Conservation (phyloP, 2,113 vertebrate species). For the Oncorhynchus nerka region DNA sequence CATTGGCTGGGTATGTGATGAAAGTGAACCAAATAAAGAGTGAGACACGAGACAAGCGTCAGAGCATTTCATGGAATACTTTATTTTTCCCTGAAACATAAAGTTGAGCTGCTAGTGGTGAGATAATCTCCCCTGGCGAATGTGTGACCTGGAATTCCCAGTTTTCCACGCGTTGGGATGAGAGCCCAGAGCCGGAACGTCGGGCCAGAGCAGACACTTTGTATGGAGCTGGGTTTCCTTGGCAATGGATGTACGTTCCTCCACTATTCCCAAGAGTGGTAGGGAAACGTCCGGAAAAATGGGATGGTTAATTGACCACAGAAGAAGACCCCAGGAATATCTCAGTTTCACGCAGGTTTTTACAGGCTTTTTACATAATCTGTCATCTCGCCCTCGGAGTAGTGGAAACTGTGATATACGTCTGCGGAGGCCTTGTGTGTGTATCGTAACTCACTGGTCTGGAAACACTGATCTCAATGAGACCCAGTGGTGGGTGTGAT, state of each 20-base stretch:
- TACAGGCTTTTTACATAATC: slow-evolving; percentile 46
- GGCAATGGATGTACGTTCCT: slow-evolving; percentile 53
- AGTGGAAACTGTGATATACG: slow-evolving; percentile 66
- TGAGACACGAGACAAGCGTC: slow-evolving; percentile 2
- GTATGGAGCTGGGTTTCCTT: slow-evolving; percentile 60
- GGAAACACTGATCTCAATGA: slow-evolving; percentile 63
- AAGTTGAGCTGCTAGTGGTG: slow-evolving; percentile 24
- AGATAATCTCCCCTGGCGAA: slow-evolving; percentile 54
- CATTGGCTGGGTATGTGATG: background rate
- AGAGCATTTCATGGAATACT: slow-evolving; percentile 17
- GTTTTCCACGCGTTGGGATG: slow-evolving; percentile 60
- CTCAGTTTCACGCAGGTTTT: slow-evolving; percentile 42
- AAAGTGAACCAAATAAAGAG: slow-evolving; percentile 2
- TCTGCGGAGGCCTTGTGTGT: slow-evolving; percentile 21
- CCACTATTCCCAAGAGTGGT: slow-evolving; percentile 53
- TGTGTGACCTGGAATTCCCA: slow-evolving; percentile 56
- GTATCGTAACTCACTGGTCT: slow-evolving; percentile 39
- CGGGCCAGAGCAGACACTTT: slow-evolving; percentile 27
- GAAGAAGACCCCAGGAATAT: slow-evolving; percentile 58
- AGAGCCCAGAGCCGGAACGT: slow-evolving; percentile 35
- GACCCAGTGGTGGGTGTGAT: background rate
- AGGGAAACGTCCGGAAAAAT: slow-evolving; percentile 63
- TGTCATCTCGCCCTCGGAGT: slow-evolving; percentile 26
- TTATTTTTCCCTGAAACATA: slow-evolving; percentile 33
- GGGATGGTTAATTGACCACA: slow-evolving; percentile 58